These are phyloP conservation scores for Ptychadena robeensis DNA, from an alignment of 2,797 vertebrate species.

Conservation along the genomic window DNA sequence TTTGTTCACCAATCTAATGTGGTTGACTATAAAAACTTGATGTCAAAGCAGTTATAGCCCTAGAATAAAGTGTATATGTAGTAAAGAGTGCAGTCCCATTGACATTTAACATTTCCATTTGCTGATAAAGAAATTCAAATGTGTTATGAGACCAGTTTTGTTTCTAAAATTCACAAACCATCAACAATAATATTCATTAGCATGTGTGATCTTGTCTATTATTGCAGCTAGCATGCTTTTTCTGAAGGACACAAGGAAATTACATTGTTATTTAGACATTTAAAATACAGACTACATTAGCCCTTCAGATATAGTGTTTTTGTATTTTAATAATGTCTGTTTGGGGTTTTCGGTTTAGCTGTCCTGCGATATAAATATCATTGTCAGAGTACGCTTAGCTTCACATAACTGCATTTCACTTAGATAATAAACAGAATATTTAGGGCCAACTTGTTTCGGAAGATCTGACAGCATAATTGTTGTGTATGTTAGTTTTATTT, in stretches of 20 bases:
- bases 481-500: constrained; percentile 33
- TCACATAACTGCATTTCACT: constrained; percentile 6
- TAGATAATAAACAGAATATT: neutral
- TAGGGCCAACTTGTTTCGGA: constrained; percentile 4
- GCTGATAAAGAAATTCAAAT: neutral
- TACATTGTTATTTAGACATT: constrained; percentile 26
- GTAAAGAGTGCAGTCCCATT: neutral
- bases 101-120: neutral
- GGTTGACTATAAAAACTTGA: neutral
- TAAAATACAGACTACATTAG: constrained; percentile 17
- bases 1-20: too few relatives aligned
- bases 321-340: constrained; percentile 1
- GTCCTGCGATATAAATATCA: constrained; percentile 29
- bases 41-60: neutral
- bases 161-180: neutral
- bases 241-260: constrained; percentile 26
- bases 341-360: constrained; percentile 18
- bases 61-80: neutral
- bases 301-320: constrained; percentile 20
- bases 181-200: constrained; percentile 39
- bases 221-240: neutral
- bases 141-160: neutral
- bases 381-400: constrained; percentile 19
- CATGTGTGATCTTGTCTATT: constrained; percentile 45
- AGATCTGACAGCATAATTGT: constrained; percentile 38